A percentile compares a stretch with the other conserved stretches of the same genome.
Evolutionary conservation across 2,113 vertebrate species (phyloP).

Genomic region (Danionella cerebrum): DNA sequence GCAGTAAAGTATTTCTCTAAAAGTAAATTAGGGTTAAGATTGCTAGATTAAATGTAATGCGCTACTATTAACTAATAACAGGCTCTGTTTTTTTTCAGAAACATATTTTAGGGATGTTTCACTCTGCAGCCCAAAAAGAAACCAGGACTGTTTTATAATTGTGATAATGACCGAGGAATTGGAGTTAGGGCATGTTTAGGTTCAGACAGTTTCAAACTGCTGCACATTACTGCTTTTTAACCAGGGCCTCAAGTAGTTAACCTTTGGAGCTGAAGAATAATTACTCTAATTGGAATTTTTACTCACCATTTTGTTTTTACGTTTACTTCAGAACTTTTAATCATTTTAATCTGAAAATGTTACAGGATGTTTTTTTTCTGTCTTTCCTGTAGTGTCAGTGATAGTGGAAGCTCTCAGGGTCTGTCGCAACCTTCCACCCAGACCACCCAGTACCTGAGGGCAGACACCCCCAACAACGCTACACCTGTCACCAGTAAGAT

Average conservation of each 20-base stretch:
- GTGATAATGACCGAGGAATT: background rate
- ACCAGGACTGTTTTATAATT: background rate
- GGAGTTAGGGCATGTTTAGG: conserved; percentile 3
- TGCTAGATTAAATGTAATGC: background rate
- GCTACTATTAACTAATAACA: background rate
- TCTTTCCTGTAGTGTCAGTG: conserved; percentile 76
- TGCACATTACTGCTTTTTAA: background rate
- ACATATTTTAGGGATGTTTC: no score
- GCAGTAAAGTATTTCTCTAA: conserved; percentile 7
- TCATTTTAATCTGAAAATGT: no score
- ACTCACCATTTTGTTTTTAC: conserved; percentile 14
- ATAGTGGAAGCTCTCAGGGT: conserved; percentile 94
- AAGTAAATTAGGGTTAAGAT: background rate
- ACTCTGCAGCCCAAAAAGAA: background rate
- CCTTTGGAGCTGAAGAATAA: conserved; percentile 8
- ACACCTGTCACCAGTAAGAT: conserved; percentile 94
- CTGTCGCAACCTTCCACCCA: conserved; percentile 96
- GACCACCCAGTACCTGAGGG: conserved; percentile 95
- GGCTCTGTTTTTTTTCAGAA: background rate
- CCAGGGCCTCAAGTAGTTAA: background rate
- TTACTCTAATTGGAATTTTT: conserved; percentile 25
- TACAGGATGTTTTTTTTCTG: background rate
- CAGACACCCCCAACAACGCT: conserved; percentile 96
- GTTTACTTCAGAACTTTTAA: background rate
- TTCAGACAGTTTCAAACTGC: conserved; percentile 1